phyloP scores from a whole-genome alignment of 2,797 vertebrate genomes.

The Gallirallus australis region DNA sequence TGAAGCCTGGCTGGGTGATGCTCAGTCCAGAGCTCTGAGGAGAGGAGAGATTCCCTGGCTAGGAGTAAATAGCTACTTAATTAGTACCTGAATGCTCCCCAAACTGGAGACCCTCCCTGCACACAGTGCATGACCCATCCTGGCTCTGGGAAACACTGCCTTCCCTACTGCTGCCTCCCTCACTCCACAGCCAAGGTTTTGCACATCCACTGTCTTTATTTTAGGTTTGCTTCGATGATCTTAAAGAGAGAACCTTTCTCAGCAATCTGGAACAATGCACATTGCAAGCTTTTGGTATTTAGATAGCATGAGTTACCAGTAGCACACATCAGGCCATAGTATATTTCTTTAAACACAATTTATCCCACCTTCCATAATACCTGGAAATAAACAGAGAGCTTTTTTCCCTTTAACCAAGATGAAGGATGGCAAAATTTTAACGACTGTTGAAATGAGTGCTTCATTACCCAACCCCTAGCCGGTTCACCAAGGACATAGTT shows the following conservation, averaged over 20 bases:
- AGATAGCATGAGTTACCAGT: background rate
- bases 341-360: background rate
- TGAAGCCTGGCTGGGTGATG: background rate
- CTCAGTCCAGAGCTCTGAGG: background rate
- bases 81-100: background rate
- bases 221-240: background rate
- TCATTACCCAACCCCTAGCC: background rate
- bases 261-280: background rate
- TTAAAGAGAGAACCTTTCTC: background rate
- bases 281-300: background rate
- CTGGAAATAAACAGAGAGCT: background rate
- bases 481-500: background rate
- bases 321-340: background rate
- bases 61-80: background rate
- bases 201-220: accelerated
- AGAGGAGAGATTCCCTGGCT: background rate
- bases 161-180: background rate
- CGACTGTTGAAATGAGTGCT: background rate
- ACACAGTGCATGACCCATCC: background rate
- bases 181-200: accelerated
- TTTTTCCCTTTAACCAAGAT: background rate
- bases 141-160: background rate
- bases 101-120: background rate
- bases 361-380: background rate
- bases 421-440: background rate